Evolutionary conservation across 2,888 invertebrate genomes (phyloP).

Genomic region (Dicranocentrus wangi): DNA sequence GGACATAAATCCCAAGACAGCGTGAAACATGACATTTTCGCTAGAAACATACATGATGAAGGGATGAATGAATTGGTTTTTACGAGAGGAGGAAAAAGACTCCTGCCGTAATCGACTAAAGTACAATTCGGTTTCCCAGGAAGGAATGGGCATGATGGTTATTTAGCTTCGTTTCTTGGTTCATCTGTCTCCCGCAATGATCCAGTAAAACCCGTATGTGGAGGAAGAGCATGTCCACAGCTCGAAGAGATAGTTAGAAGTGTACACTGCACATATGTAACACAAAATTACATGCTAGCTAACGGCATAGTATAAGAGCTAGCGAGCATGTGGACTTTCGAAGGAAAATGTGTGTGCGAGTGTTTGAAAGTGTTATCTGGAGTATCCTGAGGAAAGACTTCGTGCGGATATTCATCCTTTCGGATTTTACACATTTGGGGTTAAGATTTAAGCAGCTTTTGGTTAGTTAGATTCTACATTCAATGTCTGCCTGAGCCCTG

Average conservation of each 20-base stretch:
- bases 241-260: neutral
- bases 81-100: constrained; percentile 5
- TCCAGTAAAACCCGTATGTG: constrained; percentile 1
- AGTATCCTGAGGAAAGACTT: neutral
- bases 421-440: constrained; percentile 21
- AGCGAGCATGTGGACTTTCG: neutral
- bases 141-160: neutral
- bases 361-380: neutral
- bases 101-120: neutral
- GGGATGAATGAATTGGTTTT: constrained; percentile 61
- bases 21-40: constrained; percentile 53
- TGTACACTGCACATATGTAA: constrained; percentile 12
- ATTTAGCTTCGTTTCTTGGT: constrained; percentile 8
- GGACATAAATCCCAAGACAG: constrained; percentile 45
- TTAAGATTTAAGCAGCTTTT: constrained; percentile 2
- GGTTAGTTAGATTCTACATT: neutral
- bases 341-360: neutral
- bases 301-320: neutral
- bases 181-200: constrained; percentile 31
- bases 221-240: constrained; percentile 1
- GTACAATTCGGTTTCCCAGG: neutral
- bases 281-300: neutral
- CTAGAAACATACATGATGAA: constrained; percentile 36
- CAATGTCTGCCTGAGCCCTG: neutral
- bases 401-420: constrained; percentile 14